Conservation (phyloP, 2,113 vertebrate genomes). For the Myotis brandtii region DNA sequence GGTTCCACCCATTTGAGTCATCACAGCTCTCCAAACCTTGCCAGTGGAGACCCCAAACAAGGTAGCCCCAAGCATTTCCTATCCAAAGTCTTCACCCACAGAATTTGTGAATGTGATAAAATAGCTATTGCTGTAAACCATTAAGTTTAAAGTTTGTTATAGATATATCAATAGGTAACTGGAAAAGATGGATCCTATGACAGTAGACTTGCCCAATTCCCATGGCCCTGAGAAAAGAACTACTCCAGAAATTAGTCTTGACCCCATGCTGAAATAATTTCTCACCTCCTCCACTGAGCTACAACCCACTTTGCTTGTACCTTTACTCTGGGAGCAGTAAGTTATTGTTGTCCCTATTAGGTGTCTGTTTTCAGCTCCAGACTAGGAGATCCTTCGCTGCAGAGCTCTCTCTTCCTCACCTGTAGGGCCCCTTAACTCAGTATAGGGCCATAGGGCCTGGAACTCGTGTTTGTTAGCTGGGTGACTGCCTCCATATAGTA, state of each 20-base stretch:
- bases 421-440: neutral
- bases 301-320: neutral
- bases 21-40: neutral
- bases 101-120: neutral
- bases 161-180: neutral
- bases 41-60: neutral
- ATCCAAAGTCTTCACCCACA: neutral
- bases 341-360: neutral
- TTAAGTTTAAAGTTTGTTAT: neutral
- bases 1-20: neutral
- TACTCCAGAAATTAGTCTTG: neutral
- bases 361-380: neutral
- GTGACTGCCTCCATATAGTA: neutral
- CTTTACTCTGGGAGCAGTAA: neutral
- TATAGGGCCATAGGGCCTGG: accelerated
- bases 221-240: neutral
- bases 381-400: neutral
- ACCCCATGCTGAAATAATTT: neutral
- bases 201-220: neutral
- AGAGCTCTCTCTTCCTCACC: neutral
- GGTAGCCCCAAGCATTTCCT: neutral
- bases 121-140: neutral
- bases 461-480: neutral
- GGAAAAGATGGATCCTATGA: neutral
- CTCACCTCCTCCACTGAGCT: neutral